Base-by-base conservation (phyloP, 2,888 invertebrate genomes). In the Tiphia femorata region DNA sequence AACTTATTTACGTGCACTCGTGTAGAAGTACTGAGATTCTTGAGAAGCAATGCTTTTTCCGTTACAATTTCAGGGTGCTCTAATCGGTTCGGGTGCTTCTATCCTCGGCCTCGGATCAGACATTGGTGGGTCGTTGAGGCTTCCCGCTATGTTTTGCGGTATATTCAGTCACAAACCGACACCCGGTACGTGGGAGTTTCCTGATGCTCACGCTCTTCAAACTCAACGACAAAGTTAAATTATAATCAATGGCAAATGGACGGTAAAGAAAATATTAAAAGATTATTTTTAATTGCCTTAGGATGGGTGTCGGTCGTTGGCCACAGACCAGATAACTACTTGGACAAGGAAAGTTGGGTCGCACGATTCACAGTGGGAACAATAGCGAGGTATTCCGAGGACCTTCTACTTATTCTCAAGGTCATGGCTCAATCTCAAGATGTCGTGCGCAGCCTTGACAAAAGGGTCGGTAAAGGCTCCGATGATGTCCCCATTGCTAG, bases 161-260 rank as follows among this genome's bases (percentile, higher is more conserved):
- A 89, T 97, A 50, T 97, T 92, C 85, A 96, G 96, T n/a, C 96
- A 97, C 80, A 96, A 96, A 77, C 93, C 96, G 0, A 90, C 93
- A 37, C 90, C 91, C 1, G 88, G 88, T 78, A 56, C 71, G 62
- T 47, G 12, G 10, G 16, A 37, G 8, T 8, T n/a, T n/a, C n/a
- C n/a, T n/a, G n/a, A n/a, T n/a, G n/a, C n/a, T n/a, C n/a, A n/a
- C n/a, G n/a, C n/a, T n/a, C n/a, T n/a, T n/a, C n/a, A n/a, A n/a
- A n/a, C n/a, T n/a, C n/a, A n/a, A n/a, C n/a, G n/a, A n/a, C n/a
- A n/a, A n/a, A n/a, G n/a, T n/a, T n/a, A 49, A 16, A 16, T 16
- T 30, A 16, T 44, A 12, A 8, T 10, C 14, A n/a, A 23, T 23
- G 4, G 3, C 10, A 4, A 21, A 4, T 8, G 0, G 10, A 33